Evolutionary conservation across 2,888 invertebrate species (phyloP).

Genomic region (Dioctria linearis): DNA sequence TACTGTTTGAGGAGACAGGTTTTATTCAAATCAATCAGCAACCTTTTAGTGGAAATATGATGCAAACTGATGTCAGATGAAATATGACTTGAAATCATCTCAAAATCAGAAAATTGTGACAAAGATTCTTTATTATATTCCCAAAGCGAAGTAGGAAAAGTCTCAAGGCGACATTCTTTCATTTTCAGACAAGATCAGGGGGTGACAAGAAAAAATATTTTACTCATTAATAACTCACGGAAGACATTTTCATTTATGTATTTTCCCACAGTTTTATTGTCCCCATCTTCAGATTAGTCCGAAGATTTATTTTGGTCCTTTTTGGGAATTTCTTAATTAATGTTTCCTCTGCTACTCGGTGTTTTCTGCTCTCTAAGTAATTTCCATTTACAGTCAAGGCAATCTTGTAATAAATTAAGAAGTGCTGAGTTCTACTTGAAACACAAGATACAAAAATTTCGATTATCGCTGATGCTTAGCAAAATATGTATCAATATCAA

Average conservation of each 20-base stretch:
- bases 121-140: no score
- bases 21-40: no score
- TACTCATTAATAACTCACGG: conserved; percentile 56
- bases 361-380: background rate
- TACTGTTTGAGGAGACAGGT: no score
- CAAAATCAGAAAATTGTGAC: no score
- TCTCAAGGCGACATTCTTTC: conserved; percentile 44
- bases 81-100: no score
- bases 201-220: conserved; percentile 56
- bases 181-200: conserved; percentile 53
- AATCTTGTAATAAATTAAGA: conserved; percentile 6
- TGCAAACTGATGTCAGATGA: no score
- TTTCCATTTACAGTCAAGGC: conserved; percentile 6
- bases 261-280: conserved; percentile 52
- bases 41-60: no score
- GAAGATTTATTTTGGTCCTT: conserved; percentile 46
- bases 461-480: no score
- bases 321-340: conserved; percentile 38
- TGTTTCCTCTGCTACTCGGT: background rate
- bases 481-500: no score
- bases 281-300: conserved; percentile 53
- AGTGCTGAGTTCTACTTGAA: background rate
- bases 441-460: no score
- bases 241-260: conserved; percentile 52
- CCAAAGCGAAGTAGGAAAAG: conserved; percentile 1